Evolutionary conservation across 2,888 invertebrate species (phyloP).

Genomic region (Micoletzkya japonica): DNA sequence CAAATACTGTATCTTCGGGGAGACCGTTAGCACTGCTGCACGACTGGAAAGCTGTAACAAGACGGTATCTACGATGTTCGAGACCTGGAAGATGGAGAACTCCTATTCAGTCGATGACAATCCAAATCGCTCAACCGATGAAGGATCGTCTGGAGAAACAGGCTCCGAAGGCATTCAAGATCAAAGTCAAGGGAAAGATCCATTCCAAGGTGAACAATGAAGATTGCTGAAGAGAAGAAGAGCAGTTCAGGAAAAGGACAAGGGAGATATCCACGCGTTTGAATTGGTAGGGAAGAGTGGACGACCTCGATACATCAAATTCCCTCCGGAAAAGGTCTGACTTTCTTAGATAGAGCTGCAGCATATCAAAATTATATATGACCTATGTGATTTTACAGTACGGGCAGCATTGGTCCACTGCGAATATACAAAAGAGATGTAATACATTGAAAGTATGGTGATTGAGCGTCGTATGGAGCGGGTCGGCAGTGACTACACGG

Average conservation of each 20-base stretch:
- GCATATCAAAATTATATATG: too few relatives aligned
- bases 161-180: conserved; percentile 18
- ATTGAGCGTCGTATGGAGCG: too few relatives aligned
- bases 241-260: conserved; percentile 27
- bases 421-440: too few relatives aligned
- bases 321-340: conserved; percentile 27
- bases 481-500: too few relatives aligned
- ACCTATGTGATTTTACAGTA: too few relatives aligned
- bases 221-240: not conserved
- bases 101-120: conserved; percentile 38
- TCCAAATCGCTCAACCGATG: conserved; percentile 43
- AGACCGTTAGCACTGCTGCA: conserved; percentile 52
- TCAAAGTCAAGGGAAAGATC: conserved; percentile 9
- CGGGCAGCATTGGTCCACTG: too few relatives aligned
- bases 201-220: conserved; percentile 2
- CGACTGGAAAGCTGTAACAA: conserved; percentile 52
- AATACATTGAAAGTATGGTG: too few relatives aligned
- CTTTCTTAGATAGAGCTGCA: too few relatives aligned
- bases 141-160: conserved; percentile 43
- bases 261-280: conserved; percentile 36
- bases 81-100: not conserved
- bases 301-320: conserved; percentile 31
- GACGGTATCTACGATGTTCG: conserved; percentile 31
- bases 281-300: conserved; percentile 33
- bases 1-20: conserved; percentile 54